Conservation (phyloP, 2,797 vertebrate species). For the Chaenodraco wilsoni region DNA sequence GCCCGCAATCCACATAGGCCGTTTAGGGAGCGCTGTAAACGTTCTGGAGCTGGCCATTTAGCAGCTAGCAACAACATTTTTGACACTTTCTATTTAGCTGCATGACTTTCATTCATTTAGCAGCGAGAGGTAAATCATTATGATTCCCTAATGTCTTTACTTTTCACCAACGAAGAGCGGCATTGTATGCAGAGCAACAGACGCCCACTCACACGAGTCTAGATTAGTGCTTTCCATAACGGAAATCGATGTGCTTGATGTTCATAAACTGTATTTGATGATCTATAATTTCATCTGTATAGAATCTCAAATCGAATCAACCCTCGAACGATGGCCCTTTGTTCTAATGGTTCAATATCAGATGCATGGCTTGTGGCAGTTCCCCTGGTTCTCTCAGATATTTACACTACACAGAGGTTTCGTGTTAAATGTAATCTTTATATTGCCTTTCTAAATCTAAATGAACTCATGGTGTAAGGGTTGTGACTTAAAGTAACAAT, state of each 20-base stretch:
- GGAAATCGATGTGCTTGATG: constrained; percentile 55
- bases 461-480: background rate
- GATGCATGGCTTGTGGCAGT: constrained; percentile 27
- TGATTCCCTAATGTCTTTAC: constrained; percentile 30
- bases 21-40: constrained; percentile 18
- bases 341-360: constrained; percentile 39
- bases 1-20: constrained; percentile 20
- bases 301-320: constrained; percentile 56
- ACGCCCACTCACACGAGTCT: constrained; percentile 33
- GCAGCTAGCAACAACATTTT: constrained; percentile 29
- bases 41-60: constrained; percentile 19
- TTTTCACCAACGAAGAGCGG: constrained; percentile 9
- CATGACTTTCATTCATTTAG: constrained; percentile 40
- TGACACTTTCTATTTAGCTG: constrained; percentile 37
- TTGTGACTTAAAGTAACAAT: background rate
- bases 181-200: constrained; percentile 26
- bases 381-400: constrained; percentile 16
- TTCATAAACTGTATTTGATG: constrained; percentile 61
- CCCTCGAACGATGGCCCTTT: constrained; percentile 39
- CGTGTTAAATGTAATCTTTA: constrained; percentile 9
- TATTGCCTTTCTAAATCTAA: background rate
- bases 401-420: constrained; percentile 28
- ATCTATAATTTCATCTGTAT: constrained; percentile 59
- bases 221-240: constrained; percentile 54
- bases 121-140: constrained; percentile 49